phyloP scores from a whole-genome alignment of 2,888 invertebrate species.

The Disparrhopalites patrizii region DNA sequence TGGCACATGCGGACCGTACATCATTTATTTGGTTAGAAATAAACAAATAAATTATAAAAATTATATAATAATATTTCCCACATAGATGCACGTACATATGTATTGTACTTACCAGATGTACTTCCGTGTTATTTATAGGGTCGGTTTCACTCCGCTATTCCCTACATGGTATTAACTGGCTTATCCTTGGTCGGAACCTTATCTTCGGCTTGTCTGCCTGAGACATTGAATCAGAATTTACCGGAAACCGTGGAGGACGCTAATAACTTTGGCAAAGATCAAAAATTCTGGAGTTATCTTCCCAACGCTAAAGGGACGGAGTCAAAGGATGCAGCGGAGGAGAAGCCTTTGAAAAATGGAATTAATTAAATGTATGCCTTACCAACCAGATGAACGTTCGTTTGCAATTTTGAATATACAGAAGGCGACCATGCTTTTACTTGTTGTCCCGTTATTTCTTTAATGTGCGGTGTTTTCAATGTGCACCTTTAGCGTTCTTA shows the following conservation, averaged over 20 bases:
- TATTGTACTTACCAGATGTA: not conserved
- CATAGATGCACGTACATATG: not conserved
- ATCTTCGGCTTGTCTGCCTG: conserved; percentile 58
- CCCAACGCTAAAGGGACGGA: conserved; percentile 16
- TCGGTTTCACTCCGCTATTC: conserved; percentile 28
- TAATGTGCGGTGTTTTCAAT: no score
- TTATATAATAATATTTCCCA: not conserved
- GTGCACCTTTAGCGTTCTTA: no score
- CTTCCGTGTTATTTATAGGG: conserved; percentile 32
- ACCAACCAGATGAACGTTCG: no score
- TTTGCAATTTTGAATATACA: no score
- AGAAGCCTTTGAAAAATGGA: no score
- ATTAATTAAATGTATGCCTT: no score
- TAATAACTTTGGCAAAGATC: conserved; percentile 57
- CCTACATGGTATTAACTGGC: conserved; percentile 31
- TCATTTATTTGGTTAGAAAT: conserved; percentile 59
- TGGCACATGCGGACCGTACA: conserved; percentile 59
- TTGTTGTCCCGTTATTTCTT: no score
- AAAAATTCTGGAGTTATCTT: conserved; percentile 49
- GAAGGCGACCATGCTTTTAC: no score
- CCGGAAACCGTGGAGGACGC: conserved; percentile 64
- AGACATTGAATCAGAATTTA: conserved; percentile 61
- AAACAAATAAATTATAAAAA: not conserved
- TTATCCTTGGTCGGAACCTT: conserved; percentile 1
- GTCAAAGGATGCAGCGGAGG: not conserved